A percentile compares a stretch with the other conserved stretches of the same genome.
These are phyloP conservation scores for Drosophila serrata DNA, from an alignment of 1,140 invertebrate species.

Conservation along the genomic window DNA sequence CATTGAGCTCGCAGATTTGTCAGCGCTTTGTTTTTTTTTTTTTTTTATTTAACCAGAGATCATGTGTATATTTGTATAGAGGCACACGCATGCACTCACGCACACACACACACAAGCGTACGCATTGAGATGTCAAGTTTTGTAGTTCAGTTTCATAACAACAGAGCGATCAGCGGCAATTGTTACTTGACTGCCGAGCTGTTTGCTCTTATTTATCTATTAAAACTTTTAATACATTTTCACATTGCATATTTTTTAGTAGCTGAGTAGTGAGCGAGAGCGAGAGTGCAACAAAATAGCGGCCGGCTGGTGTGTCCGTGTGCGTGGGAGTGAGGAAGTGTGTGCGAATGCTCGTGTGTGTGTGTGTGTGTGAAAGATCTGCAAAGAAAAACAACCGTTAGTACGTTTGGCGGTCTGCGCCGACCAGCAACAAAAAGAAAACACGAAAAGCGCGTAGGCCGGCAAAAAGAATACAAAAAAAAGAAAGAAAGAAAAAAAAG, in stretches of 20 bases:
- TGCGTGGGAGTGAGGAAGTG: background rate
- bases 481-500: slow-evolving; percentile 5
- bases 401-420: slow-evolving; percentile 30
- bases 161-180: slow-evolving; percentile 45
- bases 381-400: slow-evolving; percentile 40
- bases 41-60: slow-evolving; percentile 55
- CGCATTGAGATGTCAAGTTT: slow-evolving; percentile 21
- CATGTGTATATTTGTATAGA: slow-evolving; percentile 55
- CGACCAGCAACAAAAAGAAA: slow-evolving; percentile 44
- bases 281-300: slow-evolving; percentile 49
- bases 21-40: slow-evolving; percentile 35
- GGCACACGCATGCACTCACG: slow-evolving; percentile 25
- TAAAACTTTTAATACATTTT: slow-evolving; percentile 30
- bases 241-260: slow-evolving; percentile 17
- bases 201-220: slow-evolving; percentile 53
- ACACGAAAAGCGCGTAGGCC: slow-evolving; percentile 47
- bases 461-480: slow-evolving; percentile 31
- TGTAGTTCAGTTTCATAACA: slow-evolving; percentile 69
- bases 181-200: slow-evolving; percentile 27
- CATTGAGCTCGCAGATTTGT: slow-evolving; percentile 25
- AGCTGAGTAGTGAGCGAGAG: slow-evolving; percentile 24
- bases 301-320: slow-evolving; percentile 51
- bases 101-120: slow-evolving; percentile 1
- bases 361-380: slow-evolving; percentile 33
- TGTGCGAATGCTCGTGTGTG: slow-evolving; percentile 5